These are phyloP conservation scores for Tychaedon coryphoeus DNA, from an alignment of 2,113 vertebrate genomes.

Conservation along the genomic window DNA sequence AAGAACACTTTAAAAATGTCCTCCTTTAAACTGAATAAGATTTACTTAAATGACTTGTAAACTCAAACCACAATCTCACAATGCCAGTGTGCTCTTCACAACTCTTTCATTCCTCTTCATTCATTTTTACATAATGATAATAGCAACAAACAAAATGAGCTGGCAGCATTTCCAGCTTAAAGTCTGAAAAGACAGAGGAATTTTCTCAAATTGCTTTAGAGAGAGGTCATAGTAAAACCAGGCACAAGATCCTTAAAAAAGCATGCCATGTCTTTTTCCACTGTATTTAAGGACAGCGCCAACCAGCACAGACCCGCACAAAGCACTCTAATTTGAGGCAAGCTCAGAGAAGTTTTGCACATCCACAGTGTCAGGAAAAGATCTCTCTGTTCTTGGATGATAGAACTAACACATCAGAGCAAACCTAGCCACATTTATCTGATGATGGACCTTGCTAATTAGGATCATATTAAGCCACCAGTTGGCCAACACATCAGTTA, in stretches of 20 bases:
- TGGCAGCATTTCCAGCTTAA: background rate
- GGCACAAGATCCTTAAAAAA: background rate
- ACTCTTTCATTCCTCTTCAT: background rate
- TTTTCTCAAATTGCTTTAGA: background rate
- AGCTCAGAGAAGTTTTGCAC: background rate
- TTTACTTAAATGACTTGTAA: background rate
- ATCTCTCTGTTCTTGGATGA: background rate
- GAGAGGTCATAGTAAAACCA: background rate
- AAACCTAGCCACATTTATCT: background rate
- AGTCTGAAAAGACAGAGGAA: background rate
- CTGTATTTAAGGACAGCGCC: background rate
- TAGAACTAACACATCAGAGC: background rate
- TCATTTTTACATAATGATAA: background rate
- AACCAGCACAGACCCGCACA: background rate
- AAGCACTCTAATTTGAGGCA: background rate
- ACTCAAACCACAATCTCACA: background rate
- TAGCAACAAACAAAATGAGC: background rate
- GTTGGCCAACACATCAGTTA: constrained; percentile 29
- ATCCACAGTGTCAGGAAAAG: background rate
- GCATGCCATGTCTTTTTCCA: background rate
- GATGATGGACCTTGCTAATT: constrained; percentile 13
- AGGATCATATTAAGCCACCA: constrained; percentile 47
- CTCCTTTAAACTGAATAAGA: background rate
- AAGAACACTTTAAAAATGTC: background rate
- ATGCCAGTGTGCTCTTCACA: background rate